phyloP scores from a whole-genome alignment of 1,140 invertebrate genomes.

The Calephelis virginiensis region DNA sequence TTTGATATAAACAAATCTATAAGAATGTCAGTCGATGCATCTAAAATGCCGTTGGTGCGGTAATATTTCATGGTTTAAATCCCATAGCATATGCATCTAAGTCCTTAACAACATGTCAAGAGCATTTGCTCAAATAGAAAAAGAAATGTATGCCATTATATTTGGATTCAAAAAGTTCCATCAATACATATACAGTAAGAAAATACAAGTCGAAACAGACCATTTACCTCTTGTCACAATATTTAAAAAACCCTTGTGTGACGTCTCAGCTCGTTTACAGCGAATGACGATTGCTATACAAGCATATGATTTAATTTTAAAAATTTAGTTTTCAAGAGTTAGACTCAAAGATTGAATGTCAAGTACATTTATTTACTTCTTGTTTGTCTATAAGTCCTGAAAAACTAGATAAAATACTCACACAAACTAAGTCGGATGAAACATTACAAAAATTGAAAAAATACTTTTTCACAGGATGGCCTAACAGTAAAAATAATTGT shows the following conservation, averaged over 20 bases:
- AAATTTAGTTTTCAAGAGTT: conserved; percentile 7
- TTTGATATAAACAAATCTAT: conserved; percentile 24
- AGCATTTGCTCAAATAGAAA: conserved; percentile 51
- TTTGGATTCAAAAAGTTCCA: conserved; percentile 54
- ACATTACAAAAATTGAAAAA: conserved; percentile 13
- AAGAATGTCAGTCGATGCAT: conserved; percentile 29
- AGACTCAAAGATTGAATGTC: background rate
- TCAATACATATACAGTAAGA: conserved; percentile 50
- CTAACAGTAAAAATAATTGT: conserved; percentile 21
- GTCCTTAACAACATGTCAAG: conserved; percentile 24
- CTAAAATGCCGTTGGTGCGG: conserved; percentile 40
- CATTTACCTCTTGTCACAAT: conserved; percentile 31
- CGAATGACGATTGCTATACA: conserved; percentile 28
- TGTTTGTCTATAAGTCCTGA: conserved; percentile 20
- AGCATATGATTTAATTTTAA: conserved; percentile 25
- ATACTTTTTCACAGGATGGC: conserved; percentile 24
- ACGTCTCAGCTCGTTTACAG: conserved; percentile 28
- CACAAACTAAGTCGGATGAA: conserved; percentile 12
- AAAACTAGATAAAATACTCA: conserved; percentile 20
- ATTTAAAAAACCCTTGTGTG: conserved; percentile 28
- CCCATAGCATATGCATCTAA: conserved; percentile 60
- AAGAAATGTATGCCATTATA: conserved; percentile 52
- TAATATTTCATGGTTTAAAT: conserved; percentile 37
- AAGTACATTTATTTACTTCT: conserved; percentile 9
- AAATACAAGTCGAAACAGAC: conserved; percentile 46